Evolutionary conservation across 2,113 vertebrate genomes (phyloP), one percentile per base, ranked within the genome.

Genomic region (Tetraodon nigroviridis): DNA sequence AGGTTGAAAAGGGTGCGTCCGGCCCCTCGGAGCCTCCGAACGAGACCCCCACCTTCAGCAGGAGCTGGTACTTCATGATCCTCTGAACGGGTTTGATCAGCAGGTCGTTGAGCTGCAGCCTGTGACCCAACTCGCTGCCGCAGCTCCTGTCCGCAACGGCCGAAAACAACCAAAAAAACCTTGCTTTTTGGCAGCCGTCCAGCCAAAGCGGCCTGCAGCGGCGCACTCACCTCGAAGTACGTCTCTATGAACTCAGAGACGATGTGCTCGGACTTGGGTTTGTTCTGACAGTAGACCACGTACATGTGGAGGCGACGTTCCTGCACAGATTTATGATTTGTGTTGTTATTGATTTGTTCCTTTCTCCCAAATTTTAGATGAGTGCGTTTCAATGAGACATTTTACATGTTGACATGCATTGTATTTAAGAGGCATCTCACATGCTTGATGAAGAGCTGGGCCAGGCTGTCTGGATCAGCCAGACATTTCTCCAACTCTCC

Each of bases 281-380:
- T 95, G 86, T 95, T 95, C 87, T 95, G 94, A 82, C 94, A 95
- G 87, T 95, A 95, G 58, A 95, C 91, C 55, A 95, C 94, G 4
- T 95, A 95, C 94, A 95, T 95, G 76, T 95, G 93, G 69, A 95
- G 91, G 67, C 94, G 87, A 16, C 93, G 89, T 54, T 95, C 94
- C 93, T 95, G 87, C 74, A 64, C 65, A 29, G 5, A 7, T n/a
- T n/a, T n/a, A 70, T 61, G n/a, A n/a, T 16, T 15, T 15, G 3
- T 27, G 69, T 61, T 16, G 6, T 16, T 4, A 45, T 15, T n/a
- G n/a, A n/a, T 27, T 27, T 27, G 22, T 27, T 27, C 24, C 24
- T 1, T 27, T 27, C 24, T 27, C 24, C 7, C 7, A 6, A 27
- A 27, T 27, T 27, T 27, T 27, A 27, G 24, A 5, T 27, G 24